Base-by-base conservation (phyloP, 2,113 vertebrate species). In the Coptodon rendalli region DNA sequence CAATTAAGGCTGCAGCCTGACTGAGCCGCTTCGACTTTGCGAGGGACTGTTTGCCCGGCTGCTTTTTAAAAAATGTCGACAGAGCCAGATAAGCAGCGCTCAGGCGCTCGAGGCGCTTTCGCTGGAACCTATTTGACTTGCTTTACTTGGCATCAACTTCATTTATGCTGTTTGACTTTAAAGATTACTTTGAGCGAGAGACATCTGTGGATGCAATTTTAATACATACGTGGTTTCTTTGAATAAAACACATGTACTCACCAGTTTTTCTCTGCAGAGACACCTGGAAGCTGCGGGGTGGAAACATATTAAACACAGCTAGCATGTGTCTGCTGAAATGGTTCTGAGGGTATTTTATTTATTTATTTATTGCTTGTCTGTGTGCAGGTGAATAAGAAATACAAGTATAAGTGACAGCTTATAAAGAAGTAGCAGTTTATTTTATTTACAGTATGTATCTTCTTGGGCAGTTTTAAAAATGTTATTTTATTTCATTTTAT, bases 1-100 rank as follows among this genome's bases (percentile, higher is more conserved):
- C 88, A 92, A 92, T 93, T 90, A 92, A 63, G 52, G 85, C 86
- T 13, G 66, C 84, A 78, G 86, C 83, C 78, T 80, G 66, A 27
- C 12, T 6, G 85, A 84, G 79, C 88, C 38, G 52, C 79, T 91
- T 73, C 5, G 13, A 88, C 86, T 85, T 73, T 68, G 79, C 10
- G 40, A 86, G 76, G 78, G 84, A 87, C 57, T 81, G 87, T 90
- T 93, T 86, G 71, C 85, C 48, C 43, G 86, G 89, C 87, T 85
- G 59, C 83, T 80, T 85, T 48, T 89, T 71, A 82, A 91, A 68
- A 68, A 68, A 90, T 80, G 89, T 87, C 80, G 86, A 88, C 91
- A 71, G 68, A 91, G 81, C 61, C 81, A 84, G 90, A 86, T 81
- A 82, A 85, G 90, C 81, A 48, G 79, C 17, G 36, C 82, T 14